Evolutionary conservation across 2,888 invertebrate genomes (phyloP).

Genomic region (Eledona agricola): DNA sequence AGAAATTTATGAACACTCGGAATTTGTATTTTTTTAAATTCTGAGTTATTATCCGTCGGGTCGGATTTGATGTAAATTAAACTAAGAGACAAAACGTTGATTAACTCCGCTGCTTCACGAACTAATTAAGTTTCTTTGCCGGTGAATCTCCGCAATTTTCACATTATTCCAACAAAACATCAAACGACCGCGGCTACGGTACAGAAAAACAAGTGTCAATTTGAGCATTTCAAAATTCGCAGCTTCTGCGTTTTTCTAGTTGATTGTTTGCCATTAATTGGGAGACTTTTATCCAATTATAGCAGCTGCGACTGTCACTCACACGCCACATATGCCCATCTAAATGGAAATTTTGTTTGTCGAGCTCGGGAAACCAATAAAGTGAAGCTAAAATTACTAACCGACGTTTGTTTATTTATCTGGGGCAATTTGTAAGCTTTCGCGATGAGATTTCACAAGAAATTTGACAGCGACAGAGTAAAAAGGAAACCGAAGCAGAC

Average conservation of each 20-base stretch:
- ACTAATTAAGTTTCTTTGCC: conserved; percentile 29
- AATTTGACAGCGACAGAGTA: conserved; percentile 21
- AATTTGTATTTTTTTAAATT: conserved; percentile 11
- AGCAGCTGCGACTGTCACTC: conserved; percentile 9
- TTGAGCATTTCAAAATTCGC: too few relatives aligned
- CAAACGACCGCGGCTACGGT: too few relatives aligned
- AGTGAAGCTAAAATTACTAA: too few relatives aligned
- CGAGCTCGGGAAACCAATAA: conserved; percentile 12
- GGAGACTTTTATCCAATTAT: conserved; percentile 7
- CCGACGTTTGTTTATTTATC: too few relatives aligned
- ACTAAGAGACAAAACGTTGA: conserved; percentile 29
- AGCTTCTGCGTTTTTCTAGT: background rate
- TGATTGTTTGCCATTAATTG: too few relatives aligned
- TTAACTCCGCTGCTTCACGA: conserved; percentile 24
- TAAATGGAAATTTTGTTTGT: conserved; percentile 18
- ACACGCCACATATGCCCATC: conserved; percentile 14
- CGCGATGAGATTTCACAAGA: conserved; percentile 19
- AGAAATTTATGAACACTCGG: conserved; percentile 16
- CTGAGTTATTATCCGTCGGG: conserved; percentile 2
- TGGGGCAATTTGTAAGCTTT: too few relatives aligned
- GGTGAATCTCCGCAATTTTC: conserved; percentile 17
- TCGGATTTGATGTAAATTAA: conserved; percentile 14
- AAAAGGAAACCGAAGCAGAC: conserved; percentile 24
- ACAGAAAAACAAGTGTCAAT: too few relatives aligned
- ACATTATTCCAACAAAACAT: conserved; percentile 26